Percentiles rank a stretch among this genome's conserved stretches.
phyloP scores from a whole-genome alignment of 1,140 invertebrate species.

The Pectinophora gossypiella region DNA sequence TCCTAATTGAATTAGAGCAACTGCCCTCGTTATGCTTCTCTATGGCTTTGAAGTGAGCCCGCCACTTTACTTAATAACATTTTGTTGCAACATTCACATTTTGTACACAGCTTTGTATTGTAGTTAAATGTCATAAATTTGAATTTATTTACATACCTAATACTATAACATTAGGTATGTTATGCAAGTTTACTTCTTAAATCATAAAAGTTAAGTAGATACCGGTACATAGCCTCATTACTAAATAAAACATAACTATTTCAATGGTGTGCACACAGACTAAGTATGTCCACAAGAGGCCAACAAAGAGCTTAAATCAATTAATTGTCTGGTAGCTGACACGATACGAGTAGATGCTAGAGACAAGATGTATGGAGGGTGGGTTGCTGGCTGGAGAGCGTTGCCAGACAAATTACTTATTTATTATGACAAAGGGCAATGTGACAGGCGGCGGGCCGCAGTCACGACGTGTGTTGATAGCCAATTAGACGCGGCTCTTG shows the following conservation, averaged over 20 bases:
- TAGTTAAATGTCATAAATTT: background rate
- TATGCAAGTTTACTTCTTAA: no score
- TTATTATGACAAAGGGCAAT: constrained; percentile 26
- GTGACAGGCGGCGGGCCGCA: constrained; percentile 21
- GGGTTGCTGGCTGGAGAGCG: constrained; percentile 4
- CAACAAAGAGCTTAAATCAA: background rate
- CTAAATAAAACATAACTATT: no score
- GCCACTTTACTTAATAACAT: constrained; percentile 10
- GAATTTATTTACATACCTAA: background rate
- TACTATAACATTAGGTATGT: background rate
- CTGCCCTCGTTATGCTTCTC: constrained; percentile 14
- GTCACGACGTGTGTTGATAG: constrained; percentile 24
- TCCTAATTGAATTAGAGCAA: constrained; percentile 39
- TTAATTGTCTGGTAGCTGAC: background rate
- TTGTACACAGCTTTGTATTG: constrained; percentile 3
- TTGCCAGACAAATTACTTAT: constrained; percentile 29
- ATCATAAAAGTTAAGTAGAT: no score
- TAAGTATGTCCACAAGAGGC: background rate
- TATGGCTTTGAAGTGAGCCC: constrained; percentile 11
- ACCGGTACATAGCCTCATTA: no score
- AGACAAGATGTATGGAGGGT: background rate
- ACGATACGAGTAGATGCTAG: background rate
- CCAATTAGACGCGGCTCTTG: constrained; percentile 25
- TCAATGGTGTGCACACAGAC: no score
- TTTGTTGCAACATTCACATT: constrained; percentile 2